Percentiles rank a stretch among this genome's conserved stretches.
phyloP scores from a whole-genome alignment of 2,888 invertebrate genomes.

The Noctua pronuba region DNA sequence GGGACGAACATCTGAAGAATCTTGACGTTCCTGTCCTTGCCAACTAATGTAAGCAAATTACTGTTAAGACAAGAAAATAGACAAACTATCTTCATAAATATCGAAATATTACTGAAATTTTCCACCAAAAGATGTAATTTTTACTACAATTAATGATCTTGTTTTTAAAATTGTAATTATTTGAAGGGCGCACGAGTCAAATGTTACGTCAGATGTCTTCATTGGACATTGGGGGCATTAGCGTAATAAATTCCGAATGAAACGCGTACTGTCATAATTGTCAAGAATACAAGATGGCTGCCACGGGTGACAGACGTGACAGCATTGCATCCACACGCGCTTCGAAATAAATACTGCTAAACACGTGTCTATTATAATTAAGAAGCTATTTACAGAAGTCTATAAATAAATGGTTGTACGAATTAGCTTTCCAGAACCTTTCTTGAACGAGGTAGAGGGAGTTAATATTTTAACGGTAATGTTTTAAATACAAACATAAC shows the following conservation, averaged over 20 bases:
- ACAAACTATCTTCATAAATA: constrained; percentile 29
- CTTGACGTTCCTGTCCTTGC: constrained; percentile 26
- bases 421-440: constrained; percentile 41
- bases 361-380: constrained; percentile 64
- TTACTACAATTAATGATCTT: constrained; percentile 35
- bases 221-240: constrained; percentile 14
- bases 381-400: constrained; percentile 54
- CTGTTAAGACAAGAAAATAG: constrained; percentile 27
- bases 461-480: background rate
- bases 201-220: constrained; percentile 44
- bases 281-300: constrained; percentile 63
- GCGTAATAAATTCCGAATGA: constrained; percentile 59
- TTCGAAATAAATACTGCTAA: constrained; percentile 61
- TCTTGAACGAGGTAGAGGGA: constrained; percentile 8
- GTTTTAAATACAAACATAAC: background rate
- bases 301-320: constrained; percentile 47
- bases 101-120: constrained; percentile 12
- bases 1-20: constrained; percentile 36
- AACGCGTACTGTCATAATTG: constrained; percentile 63
- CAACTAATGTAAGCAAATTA: constrained; percentile 24
- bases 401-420: constrained; percentile 52
- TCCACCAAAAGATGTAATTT: constrained; percentile 2
- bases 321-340: constrained; percentile 54
- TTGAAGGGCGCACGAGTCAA: constrained; percentile 60
- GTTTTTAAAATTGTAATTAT: constrained; percentile 50